Percentiles rank a stretch among this genome's conserved stretches.
These are phyloP conservation scores for Leptodactylus fuscus DNA, from an alignment of 2,113 vertebrate species.

Conservation along the genomic window DNA sequence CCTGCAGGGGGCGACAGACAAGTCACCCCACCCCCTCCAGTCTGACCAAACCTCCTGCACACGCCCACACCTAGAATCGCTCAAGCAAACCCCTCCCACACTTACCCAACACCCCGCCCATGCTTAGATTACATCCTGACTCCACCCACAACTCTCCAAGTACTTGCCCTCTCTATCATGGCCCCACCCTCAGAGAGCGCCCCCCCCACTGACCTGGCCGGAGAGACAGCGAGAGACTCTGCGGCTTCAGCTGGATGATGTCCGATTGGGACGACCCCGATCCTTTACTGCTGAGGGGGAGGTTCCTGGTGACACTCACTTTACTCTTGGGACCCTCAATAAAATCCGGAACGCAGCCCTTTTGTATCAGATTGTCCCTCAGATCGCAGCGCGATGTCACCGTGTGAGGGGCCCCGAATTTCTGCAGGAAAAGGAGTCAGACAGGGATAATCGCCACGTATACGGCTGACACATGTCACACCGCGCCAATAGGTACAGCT, in stretches of 20 bases:
- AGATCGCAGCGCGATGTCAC: constrained; percentile 88
- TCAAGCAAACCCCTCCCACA: too few relatives aligned
- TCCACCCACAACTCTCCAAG: background rate
- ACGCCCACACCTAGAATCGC: background rate
- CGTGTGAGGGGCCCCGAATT: constrained; percentile 79
- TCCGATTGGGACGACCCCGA: constrained; percentile 75
- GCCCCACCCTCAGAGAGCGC: background rate
- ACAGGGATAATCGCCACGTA: too few relatives aligned
- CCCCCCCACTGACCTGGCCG: constrained; percentile 81
- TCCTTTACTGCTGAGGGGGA: constrained; percentile 86
- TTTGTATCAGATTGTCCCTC: constrained; percentile 78
- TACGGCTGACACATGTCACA: too few relatives aligned
- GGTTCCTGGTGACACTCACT: constrained; percentile 70
- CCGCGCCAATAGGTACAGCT: too few relatives aligned
- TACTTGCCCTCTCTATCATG: too few relatives aligned
- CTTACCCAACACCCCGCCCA: background rate
- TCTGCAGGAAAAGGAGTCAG: constrained; percentile 69
- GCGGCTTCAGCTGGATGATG: constrained; percentile 88
- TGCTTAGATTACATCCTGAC: background rate
- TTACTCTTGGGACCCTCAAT: constrained; percentile 84
- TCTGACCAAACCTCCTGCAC: background rate
- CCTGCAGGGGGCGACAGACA: constrained; percentile 73
- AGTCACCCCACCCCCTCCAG: background rate
- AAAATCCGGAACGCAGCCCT: constrained; percentile 77
- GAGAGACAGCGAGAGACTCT: constrained; percentile 85